These are phyloP conservation scores for Cyaniris semiargus DNA, from an alignment of 2,888 invertebrate species.

Conservation along the genomic window DNA sequence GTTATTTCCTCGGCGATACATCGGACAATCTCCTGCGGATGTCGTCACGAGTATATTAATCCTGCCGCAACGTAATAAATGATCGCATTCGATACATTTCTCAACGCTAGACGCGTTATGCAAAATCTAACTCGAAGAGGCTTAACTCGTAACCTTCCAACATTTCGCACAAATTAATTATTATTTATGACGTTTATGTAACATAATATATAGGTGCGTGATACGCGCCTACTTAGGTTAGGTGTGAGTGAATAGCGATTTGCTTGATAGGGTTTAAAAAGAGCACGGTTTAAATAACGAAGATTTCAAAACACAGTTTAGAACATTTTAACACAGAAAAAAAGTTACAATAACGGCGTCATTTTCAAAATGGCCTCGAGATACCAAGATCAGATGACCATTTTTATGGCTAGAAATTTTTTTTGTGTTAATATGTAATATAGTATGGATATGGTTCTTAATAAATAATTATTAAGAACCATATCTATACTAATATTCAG, in stretches of 20 bases:
- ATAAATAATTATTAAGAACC: too few species aligned
- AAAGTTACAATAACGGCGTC: too few species aligned
- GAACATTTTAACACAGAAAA: too few species aligned
- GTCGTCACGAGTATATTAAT: not conserved
- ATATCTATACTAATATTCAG: too few species aligned
- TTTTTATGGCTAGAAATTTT: too few species aligned
- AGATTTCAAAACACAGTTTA: too few species aligned
- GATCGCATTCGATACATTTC: conserved; percentile 1
- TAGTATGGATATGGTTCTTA: too few species aligned
- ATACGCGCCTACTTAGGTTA: not conserved
- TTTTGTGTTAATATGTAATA: too few species aligned
- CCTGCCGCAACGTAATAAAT: not conserved
- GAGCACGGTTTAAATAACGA: not conserved
- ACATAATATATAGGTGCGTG: not conserved
- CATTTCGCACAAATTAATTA: not conserved
- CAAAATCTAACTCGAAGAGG: not conserved
- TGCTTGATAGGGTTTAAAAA: not conserved
- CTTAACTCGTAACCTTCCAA: not conserved
- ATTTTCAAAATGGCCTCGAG: too few species aligned
- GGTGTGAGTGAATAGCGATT: not conserved
- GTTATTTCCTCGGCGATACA: not conserved
- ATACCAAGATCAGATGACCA: too few species aligned
- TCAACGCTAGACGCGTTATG: not conserved
- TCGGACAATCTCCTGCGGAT: not conserved
- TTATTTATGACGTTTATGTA: not conserved